Conservation (phyloP, 92 coral and sea anemone species). For the Heliopora coerulea region DNA sequence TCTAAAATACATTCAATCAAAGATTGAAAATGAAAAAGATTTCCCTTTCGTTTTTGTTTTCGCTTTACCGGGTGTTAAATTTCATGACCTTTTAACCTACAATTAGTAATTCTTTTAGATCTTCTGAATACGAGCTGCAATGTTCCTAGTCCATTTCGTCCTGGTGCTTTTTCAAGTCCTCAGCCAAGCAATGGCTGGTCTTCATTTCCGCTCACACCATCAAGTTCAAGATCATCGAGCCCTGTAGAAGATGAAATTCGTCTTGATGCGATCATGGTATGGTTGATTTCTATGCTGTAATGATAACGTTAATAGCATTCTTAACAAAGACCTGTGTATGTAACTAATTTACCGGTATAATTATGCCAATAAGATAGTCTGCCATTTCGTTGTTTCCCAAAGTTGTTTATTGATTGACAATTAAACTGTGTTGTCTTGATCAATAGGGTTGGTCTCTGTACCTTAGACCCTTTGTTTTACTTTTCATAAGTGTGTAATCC, state of each 20-base stretch:
- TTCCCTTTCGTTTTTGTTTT: neutral
- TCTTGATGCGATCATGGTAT: constrained; percentile 33
- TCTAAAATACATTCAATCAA: neutral
- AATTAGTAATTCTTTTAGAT: constrained; percentile 13
- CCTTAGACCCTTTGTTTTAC: no score
- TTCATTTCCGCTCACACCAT: constrained; percentile 82
- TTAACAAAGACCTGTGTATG: neutral
- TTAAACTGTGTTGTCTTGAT: neutral
- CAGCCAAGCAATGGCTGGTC: constrained; percentile 32
- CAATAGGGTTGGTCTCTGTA: no score
- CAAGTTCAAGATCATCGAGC: constrained; percentile 88
- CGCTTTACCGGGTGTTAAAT: neutral
- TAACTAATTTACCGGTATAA: constrained; percentile 1
- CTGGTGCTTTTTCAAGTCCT: constrained; percentile 26
- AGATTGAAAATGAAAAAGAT: neutral
- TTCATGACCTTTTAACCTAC: constrained; percentile 33
- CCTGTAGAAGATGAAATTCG: constrained; percentile 59
- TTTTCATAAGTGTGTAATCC: no score
- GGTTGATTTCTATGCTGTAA: neutral
- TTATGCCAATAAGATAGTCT: neutral
- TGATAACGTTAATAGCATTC: neutral
- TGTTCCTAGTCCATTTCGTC: constrained; percentile 23
- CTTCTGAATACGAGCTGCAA: constrained; percentile 24
- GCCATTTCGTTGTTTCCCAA: neutral
- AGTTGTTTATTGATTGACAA: neutral